Evolutionary conservation across 2,113 vertebrate species (phyloP).

Genomic region (Nothoprocta perdicaria): DNA sequence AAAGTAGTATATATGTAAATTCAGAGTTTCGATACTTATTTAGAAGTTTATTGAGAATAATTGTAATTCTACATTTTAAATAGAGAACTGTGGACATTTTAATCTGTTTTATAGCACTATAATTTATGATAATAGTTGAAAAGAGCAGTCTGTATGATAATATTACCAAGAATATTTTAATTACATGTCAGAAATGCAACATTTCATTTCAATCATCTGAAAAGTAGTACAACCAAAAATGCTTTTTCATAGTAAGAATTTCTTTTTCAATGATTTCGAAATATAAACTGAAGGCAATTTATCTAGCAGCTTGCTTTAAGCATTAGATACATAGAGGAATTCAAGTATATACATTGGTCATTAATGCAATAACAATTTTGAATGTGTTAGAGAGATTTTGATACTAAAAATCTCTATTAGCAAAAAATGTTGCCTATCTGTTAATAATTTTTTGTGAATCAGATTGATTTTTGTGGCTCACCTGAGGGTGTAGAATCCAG

Average conservation of each 20-base stretch:
- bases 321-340: background rate
- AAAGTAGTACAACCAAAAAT: background rate
- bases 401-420: background rate
- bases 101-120: background rate
- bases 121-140: background rate
- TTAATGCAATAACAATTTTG: background rate
- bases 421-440: background rate
- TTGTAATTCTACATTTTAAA: background rate
- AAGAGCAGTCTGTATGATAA: background rate
- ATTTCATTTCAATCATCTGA: background rate
- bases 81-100: background rate
- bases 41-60: background rate
- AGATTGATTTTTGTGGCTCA: background rate
- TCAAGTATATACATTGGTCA: background rate
- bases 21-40: background rate
- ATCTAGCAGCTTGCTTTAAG: background rate
- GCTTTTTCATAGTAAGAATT: background rate
- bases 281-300: background rate
- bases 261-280: background rate
- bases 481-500: background rate
- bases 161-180: constrained; percentile 21
- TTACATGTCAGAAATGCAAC: background rate
- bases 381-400: background rate
- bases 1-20: background rate
- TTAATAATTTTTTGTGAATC: background rate